Evolutionary conservation across 2,113 vertebrate species (phyloP).

Genomic region (Mandrillus leucophaeus): DNA sequence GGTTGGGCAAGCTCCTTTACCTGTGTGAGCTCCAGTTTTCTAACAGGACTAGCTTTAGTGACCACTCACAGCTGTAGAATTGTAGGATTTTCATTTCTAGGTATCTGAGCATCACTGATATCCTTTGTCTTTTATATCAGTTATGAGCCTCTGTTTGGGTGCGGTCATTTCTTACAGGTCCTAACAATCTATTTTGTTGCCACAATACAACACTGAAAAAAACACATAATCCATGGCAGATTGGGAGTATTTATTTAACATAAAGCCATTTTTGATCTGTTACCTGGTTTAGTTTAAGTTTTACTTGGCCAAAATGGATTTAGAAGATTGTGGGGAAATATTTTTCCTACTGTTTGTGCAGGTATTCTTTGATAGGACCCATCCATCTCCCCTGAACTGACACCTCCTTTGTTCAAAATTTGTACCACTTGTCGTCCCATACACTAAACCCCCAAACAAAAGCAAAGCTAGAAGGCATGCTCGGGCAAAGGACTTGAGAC

Average conservation of each 20-base stretch:
- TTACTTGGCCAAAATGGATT: slow-evolving; percentile 35
- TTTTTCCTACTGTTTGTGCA: slow-evolving; percentile 46
- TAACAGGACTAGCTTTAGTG: neutral
- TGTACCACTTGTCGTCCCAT: slow-evolving; percentile 53
- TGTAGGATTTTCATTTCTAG: neutral
- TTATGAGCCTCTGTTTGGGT: slow-evolving; percentile 53
- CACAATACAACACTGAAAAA: slow-evolving; percentile 43
- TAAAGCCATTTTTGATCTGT: slow-evolving; percentile 49
- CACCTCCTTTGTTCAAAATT: slow-evolving; percentile 60
- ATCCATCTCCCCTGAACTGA: neutral
- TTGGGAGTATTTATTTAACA: slow-evolving; percentile 67
- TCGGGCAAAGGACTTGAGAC: slow-evolving; percentile 69
- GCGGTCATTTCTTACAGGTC: neutral
- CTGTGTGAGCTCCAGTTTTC: neutral
- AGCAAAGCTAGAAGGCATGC: slow-evolving; percentile 71
- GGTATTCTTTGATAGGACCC: slow-evolving; percentile 55
- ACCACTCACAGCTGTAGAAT: neutral
- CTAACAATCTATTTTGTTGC: slow-evolving; percentile 26
- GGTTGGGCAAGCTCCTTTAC: neutral
- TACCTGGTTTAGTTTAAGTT: slow-evolving; percentile 56
- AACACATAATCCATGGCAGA: slow-evolving; percentile 33
- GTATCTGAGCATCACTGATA: neutral
- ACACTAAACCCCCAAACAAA: slow-evolving; percentile 71
- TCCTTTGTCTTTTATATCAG: neutral
- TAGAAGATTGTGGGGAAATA: slow-evolving; percentile 55